Percentiles rank a stretch among this genome's conserved stretches.
Conservation (phyloP, 2,888 invertebrate species). For the Marasmarcha lunaedactyla region DNA sequence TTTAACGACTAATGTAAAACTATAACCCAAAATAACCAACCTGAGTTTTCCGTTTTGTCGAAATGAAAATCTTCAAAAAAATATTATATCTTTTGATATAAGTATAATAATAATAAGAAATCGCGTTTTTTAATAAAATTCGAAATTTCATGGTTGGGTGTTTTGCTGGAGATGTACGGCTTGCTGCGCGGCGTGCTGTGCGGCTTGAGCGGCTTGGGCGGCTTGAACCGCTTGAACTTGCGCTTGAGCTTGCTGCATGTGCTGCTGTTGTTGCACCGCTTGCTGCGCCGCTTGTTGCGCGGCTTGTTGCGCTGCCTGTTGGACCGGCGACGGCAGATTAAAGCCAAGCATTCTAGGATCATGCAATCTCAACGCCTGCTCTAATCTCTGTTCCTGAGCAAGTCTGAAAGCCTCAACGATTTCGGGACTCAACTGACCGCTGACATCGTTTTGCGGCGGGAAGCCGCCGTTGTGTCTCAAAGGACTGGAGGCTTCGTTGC, state of each 20-base stretch:
- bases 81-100: conserved; percentile 13
- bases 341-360: conserved; percentile 86
- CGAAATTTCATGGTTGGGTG: conserved; percentile 82
- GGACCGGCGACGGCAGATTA: conserved; percentile 68
- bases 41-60: conserved; percentile 41
- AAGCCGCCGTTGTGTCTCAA: conserved; percentile 61
- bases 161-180: conserved; percentile 68
- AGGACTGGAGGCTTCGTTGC: conserved; percentile 47
- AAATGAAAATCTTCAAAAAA: conserved; percentile 18
- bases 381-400: conserved; percentile 83
- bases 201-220: conserved; percentile 25
- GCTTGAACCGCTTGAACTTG: conserved; percentile 31
- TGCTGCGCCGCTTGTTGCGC: conserved; percentile 18
- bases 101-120: conserved; percentile 32
- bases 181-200: conserved; percentile 57
- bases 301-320: conserved; percentile 41
- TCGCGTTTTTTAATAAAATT: conserved; percentile 79
- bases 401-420: conserved; percentile 78
- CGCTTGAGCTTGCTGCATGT: conserved; percentile 32
- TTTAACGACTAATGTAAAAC: conserved; percentile 16
- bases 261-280: conserved; percentile 16
- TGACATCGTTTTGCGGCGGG: conserved; percentile 39
- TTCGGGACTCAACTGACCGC: conserved; percentile 76
- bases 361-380: conserved; percentile 85
- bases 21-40: conserved; percentile 41